Percentiles rank a stretch among this genome's conserved stretches.
These are phyloP conservation scores for Mastomys natalensis DNA, from an alignment of 2,113 vertebrate species.

Conservation along the genomic window DNA sequence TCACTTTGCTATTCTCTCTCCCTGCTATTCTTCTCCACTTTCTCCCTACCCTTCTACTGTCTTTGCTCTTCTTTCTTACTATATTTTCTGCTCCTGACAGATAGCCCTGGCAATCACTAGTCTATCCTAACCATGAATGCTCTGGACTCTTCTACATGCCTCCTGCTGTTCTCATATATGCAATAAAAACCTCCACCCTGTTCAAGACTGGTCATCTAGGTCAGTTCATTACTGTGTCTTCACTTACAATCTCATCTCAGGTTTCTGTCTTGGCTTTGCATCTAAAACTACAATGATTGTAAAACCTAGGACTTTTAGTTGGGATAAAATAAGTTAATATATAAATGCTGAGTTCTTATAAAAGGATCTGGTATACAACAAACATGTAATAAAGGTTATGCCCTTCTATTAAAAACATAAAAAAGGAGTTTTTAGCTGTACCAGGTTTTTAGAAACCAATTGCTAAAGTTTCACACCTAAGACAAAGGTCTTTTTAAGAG, in stretches of 20 bases:
- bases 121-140: not conserved
- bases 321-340: not conserved
- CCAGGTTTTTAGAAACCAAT: not conserved
- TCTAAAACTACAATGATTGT: not conserved
- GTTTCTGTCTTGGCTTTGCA: not conserved
- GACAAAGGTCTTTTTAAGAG: not conserved
- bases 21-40: not conserved
- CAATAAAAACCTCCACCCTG: not conserved
- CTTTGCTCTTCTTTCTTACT: not conserved
- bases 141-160: not conserved
- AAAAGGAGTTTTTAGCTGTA: not conserved
- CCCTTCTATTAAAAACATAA: not conserved
- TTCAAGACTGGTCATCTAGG: not conserved
- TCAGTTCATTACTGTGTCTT: not conserved
- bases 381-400: not conserved
- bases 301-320: not conserved
- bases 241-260: not conserved
- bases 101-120: not conserved
- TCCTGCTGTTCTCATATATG: not conserved
- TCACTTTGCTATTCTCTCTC: not conserved
- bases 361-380: not conserved
- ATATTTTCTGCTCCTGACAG: not conserved
- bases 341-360: not conserved
- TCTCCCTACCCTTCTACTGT: not conserved
- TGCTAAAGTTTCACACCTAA: not conserved